A percentile compares a stretch with the other conserved stretches of the same genome.
Conservation (phyloP, 2,113 vertebrate genomes). For the Percina caprodes region DNA sequence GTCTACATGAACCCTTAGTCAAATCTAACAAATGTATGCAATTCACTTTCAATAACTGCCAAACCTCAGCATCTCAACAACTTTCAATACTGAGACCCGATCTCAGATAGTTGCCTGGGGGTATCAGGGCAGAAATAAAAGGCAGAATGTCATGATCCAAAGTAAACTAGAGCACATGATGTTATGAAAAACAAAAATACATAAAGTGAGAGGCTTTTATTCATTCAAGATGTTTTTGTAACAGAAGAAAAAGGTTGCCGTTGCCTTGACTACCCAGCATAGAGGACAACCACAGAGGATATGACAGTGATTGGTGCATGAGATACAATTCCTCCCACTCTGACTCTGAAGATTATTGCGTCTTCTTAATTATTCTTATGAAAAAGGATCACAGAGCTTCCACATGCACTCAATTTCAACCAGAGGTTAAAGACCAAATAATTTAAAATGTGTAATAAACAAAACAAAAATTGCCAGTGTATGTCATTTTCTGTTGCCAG, state of each 20-base stretch:
- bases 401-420: neutral
- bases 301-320: neutral
- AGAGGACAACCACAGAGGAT: constrained; percentile 2
- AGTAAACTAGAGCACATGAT: constrained; percentile 8
- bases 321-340: constrained; percentile 1
- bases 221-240: constrained; percentile 18
- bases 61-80: neutral
- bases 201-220: constrained; percentile 13
- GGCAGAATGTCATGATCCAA: neutral
- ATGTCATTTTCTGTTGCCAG: constrained; percentile 1
- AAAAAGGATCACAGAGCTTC: neutral
- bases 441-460: neutral
- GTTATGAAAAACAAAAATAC: constrained; percentile 4
- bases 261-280: constrained; percentile 11
- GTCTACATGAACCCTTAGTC: neutral
- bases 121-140: neutral
- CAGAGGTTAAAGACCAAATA: neutral
- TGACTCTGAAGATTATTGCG: neutral
- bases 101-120: neutral
- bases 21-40: neutral
- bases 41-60: neutral
- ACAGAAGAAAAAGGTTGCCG: neutral
- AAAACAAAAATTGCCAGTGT: neutral
- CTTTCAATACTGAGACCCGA: neutral
- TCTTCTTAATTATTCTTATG: neutral